Evolutionary conservation across 2,888 invertebrate genomes (phyloP).

Genomic region (Drosophila kanekoi): DNA sequence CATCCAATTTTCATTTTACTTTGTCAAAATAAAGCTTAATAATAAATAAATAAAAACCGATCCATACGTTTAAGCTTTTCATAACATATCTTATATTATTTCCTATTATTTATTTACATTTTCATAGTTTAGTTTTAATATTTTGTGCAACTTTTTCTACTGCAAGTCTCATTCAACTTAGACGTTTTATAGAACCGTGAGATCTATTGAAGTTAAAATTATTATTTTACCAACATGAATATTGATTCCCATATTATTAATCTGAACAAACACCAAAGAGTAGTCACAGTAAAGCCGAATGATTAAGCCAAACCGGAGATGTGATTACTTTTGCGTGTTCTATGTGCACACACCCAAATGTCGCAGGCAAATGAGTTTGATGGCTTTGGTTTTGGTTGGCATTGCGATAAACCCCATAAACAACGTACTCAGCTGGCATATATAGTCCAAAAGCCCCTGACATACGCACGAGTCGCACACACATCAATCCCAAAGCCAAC

Average conservation of each 20-base stretch:
- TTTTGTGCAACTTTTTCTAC: too few relatives aligned
- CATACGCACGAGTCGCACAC: slow-evolving; percentile 20
- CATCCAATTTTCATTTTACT: too few relatives aligned
- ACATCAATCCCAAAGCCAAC: slow-evolving; percentile 38
- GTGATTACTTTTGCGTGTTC: slow-evolving; percentile 22
- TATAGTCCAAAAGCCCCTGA: slow-evolving; percentile 43
- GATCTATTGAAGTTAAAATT: too few relatives aligned
- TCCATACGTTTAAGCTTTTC: too few relatives aligned
- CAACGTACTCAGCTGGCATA: slow-evolving; percentile 42
- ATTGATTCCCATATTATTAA: not conserved
- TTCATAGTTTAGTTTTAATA: too few relatives aligned
- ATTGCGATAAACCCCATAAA: slow-evolving; percentile 53
- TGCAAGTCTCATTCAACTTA: too few relatives aligned
- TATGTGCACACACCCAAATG: slow-evolving; percentile 23
- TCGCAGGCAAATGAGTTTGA: slow-evolving; percentile 37
- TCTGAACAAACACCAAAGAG: not conserved
- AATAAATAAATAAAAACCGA: too few relatives aligned
- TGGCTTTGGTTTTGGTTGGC: slow-evolving; percentile 36
- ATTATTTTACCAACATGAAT: not conserved
- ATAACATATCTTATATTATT: too few relatives aligned
- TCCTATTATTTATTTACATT: too few relatives aligned
- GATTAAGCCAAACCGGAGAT: slow-evolving; percentile 7
- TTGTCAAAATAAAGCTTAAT: too few relatives aligned
- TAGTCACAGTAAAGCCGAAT: not conserved
- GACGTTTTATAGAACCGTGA: too few relatives aligned